These are phyloP conservation scores for Rhinoderma darwinii DNA, from an alignment of 2,113 vertebrate species.

Conservation along the genomic window DNA sequence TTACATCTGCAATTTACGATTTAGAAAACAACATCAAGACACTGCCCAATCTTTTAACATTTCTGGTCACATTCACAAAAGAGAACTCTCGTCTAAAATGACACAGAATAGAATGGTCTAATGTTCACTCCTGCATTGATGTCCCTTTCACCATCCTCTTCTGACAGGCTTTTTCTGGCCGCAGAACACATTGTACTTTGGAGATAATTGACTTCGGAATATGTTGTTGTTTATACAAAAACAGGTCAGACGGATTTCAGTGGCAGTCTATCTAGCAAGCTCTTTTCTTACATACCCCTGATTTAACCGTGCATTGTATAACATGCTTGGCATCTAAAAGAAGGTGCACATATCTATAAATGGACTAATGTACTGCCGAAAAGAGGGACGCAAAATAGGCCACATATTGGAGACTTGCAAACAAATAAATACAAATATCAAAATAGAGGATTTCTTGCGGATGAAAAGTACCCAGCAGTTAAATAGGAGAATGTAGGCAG, in stretches of 20 bases:
- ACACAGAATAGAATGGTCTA: slow-evolving; percentile 70
- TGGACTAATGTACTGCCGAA: not conserved
- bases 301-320: not conserved
- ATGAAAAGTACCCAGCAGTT: not conserved
- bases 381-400: not conserved
- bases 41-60: slow-evolving; percentile 64
- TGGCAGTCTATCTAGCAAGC: slow-evolving; percentile 68
- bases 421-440: not conserved
- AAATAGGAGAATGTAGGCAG: not conserved
- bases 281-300: slow-evolving; percentile 62
- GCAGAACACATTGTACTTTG: slow-evolving; percentile 77
- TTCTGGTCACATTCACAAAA: slow-evolving; percentile 58
- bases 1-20: slow-evolving; percentile 70
- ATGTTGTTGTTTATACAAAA: slow-evolving; percentile 79
- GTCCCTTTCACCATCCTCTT: slow-evolving; percentile 73
- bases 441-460: not conserved
- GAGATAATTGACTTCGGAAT: slow-evolving; percentile 80
- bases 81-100: slow-evolving; percentile 70
- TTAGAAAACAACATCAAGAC: slow-evolving; percentile 73
- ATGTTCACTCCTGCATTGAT: slow-evolving; percentile 70
- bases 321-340: not conserved
- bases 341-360: not conserved
- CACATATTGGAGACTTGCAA: not conserved
- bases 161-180: slow-evolving; percentile 72
- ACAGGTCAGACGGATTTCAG: slow-evolving; percentile 74